Conservation (phyloP, 2,113 vertebrate genomes). For the Plectropomus leopardus region DNA sequence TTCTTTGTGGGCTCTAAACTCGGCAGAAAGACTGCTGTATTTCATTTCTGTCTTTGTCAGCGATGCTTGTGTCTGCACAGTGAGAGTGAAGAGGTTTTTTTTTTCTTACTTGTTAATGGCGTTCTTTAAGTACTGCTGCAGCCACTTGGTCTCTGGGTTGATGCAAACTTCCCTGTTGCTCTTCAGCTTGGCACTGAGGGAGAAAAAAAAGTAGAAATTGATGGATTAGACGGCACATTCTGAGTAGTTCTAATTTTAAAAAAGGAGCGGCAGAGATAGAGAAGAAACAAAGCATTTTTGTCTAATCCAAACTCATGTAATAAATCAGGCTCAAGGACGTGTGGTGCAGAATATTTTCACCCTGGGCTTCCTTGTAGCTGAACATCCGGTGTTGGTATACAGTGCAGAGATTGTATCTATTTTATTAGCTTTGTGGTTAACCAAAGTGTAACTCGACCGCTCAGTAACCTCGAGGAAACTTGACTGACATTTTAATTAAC, state of each 20-base stretch:
- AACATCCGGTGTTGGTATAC: constrained; percentile 1
- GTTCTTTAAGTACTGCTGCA: constrained; percentile 97
- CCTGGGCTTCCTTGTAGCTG: constrained; percentile 8
- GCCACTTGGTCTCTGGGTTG: constrained; percentile 97
- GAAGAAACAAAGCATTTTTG: neutral
- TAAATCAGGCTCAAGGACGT: constrained; percentile 37
- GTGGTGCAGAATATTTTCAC: constrained; percentile 25
- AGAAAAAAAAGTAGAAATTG: constrained; percentile 9
- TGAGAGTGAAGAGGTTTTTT: neutral
- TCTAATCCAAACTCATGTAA: constrained; percentile 21
- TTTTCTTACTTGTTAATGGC: constrained; percentile 96
- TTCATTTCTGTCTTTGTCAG: constrained; percentile 41
- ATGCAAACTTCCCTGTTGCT: constrained; percentile 97
- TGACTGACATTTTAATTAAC: constrained; percentile 34
- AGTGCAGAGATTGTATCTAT: constrained; percentile 25
- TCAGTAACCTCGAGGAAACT: constrained; percentile 14
- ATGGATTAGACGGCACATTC: neutral
- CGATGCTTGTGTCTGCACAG: constrained; percentile 15
- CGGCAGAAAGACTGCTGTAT: constrained; percentile 4
- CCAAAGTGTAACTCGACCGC: constrained; percentile 31
- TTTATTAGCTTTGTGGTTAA: constrained; percentile 17
- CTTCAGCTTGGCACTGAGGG: constrained; percentile 93
- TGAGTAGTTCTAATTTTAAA: constrained; percentile 1
- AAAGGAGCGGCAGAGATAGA: neutral
- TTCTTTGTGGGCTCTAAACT: constrained; percentile 31